Evolutionary conservation across 2,113 vertebrate species (phyloP), one percentile per base, ranked within the genome.

Genomic region (Himantopus leucocephalus): DNA sequence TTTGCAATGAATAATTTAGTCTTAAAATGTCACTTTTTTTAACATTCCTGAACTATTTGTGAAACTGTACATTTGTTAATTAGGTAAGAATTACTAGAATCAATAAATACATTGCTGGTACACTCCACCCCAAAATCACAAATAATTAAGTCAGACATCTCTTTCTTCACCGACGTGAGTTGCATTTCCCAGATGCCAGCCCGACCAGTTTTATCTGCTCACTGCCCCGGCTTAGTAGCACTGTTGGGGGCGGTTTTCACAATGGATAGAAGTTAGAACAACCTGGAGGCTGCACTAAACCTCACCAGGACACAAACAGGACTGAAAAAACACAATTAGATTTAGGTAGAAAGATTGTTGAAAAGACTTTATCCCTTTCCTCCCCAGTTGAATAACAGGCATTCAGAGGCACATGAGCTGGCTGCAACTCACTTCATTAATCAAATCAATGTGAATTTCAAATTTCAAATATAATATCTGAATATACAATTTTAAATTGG

Each of bases 401-500:
- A 1, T 83, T 64, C 23, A 35, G 76, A 95, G 56, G 32, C 56
- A 78, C 73, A 94, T 82, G 77, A 92, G 64, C 88, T 91, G 73
- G 73, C 86, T 97, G 66, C 63, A 95, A 95, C 68, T 87, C 84
- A 95, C 86, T 94, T 94, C 77, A 95, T 94, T 94, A 93, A 95
- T 92, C 92, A 94, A 95, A 97, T 97, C 73, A 95, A 85, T 78
- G 95, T 85, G 96, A 96, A 95, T 96, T 96, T 95, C 88, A 95
- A 94, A 95, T 97, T 97, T 97, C 73, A 96, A 91, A 96, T 95
- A 78, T 93, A 80, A 78, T 94, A 91, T 96, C 94, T 94, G 83
- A 96, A 94, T 95, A 94, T 95, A 97, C 79, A 92, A 96, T 94
- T 97, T 94, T 78, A 96, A 87, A 92, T 95, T 95, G 96, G 67